Evolutionary conservation across 2,888 invertebrate genomes (phyloP), one percentile per base, ranked within the genome.

Genomic region (Parasteatoda lunata): DNA sequence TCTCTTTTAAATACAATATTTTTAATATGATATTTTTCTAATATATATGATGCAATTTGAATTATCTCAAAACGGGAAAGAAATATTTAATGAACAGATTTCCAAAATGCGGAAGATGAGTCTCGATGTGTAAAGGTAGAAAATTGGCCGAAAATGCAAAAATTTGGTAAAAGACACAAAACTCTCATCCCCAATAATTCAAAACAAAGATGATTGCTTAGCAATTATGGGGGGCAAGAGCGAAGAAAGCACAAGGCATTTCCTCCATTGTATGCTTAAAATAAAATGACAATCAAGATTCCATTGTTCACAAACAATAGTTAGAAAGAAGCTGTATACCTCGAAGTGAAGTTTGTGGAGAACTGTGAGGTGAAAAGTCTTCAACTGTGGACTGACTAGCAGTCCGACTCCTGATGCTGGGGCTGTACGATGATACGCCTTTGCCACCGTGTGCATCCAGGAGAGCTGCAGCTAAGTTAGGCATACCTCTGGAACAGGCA

Each of bases 391-490:
- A 89, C 49, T 86, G 84, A 48, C 89, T 89, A 30, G 81, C 72
- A 13, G 88, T 85, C 13, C 88, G 75, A 51, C 79, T 88, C 7
- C 88, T 69, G 51, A 85, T 70, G n/a, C 79, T 85, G 5, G 88
- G 76, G 48, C 82, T 89, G 71, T 85, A 89, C n/a, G 83, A 76
- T 69, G 77, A 73, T 30, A 0, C 30, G 9, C 87, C 80, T 45
- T 84, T 85, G 30, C 30, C 30, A n/a, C 87, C 72, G 59, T 89
- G 89, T 88, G 84, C 90, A 83, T 94, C 94, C 88, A 94, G 91
- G 45, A 94, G 92, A 5, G 94, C 94, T 65, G 94, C 94, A 72
- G 94, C 94, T 71, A 94, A 92, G 90, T 93, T 93, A 65, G 93
- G 78, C 5, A 80, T 86, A 7, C 84, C 86, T 47, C 77, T 75